Evolutionary conservation across 2,888 invertebrate genomes (phyloP), one percentile per base, ranked within the genome.

Genomic region (Rapana venosa): DNA sequence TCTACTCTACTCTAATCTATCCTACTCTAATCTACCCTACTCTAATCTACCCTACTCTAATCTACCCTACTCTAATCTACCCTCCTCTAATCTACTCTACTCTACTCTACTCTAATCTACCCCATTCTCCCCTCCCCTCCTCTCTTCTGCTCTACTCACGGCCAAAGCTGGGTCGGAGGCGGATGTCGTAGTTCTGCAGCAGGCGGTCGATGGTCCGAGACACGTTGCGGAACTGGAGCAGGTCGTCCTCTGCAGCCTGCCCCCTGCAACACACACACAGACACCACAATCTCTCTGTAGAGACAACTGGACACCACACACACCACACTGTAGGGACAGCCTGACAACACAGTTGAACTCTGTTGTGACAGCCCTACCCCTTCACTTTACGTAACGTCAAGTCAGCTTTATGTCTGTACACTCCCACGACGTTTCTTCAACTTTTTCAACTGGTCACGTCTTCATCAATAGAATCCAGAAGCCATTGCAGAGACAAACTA

Each of bases 81-180:
- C 4, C 56, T 47, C 58, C 30, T 84, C 5, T 36, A 6, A 4
- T 8, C 32, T 32, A 13, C 36, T 20, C 83, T 83, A 30, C 47
- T 8, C 26, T 26, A 13, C 83, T 36, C 22, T 36, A 11, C 26
- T 5, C 5, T 15, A 32, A 1, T 36, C 17, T 35, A 32, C 47
- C 83, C 26, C 20, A 13, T 36, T 36, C 22, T 36, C 5, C 26
- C 22, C 32, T 15, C 5, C 22, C 32, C 36, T 35, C 32, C 36
- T 36, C 22, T 83, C 36, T 36, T 17, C 36, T 15, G 2, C 36
- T 4, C 26, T n/a, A 15, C 66, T 35, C 35, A 95, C 95, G 95
- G 90, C 95, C 95, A 92, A 95, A 95, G 87, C 94, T 94, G 17
- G 95, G 95, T 36, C 95, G 90, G 5, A 95, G 93, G 36, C 95